Evolutionary conservation across 2,113 vertebrate genomes (phyloP), one percentile per base, ranked within the genome.

Genomic region (Centrocercus urophasianus): DNA sequence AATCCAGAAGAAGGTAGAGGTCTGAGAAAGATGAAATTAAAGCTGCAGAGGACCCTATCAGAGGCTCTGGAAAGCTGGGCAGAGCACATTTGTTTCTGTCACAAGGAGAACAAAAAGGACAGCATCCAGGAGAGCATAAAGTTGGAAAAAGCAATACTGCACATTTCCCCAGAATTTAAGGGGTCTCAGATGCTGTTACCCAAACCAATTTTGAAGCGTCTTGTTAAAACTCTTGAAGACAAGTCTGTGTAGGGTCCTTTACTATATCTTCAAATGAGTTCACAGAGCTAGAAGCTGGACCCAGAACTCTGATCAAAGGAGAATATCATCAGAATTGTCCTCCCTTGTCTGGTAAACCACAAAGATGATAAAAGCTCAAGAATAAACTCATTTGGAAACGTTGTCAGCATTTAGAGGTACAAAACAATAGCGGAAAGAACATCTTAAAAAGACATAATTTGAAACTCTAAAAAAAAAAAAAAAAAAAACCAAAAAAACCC

Each of bases 351-450:
- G 14, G 4, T 38, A 70, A 13, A 32, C 14, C 11, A 72, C 16
- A 24, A 85, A 54, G 24, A 0, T 38, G 32, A 76, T 22, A 85
- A 56, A 3, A 64, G 11, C 21, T 69, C n/a, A 54, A 65, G 56
- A 87, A 79, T 4, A 56, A 96, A 85, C 8, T 43, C 22, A 88
- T 72, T 19, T 52, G 28, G 74, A 94, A 84, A 92, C 5, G 20
- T 17, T 73, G 14, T 13, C 64, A 88, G 70, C 34, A 82, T 81
- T 79, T 45, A 63, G 14, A 82, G 11, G 34, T 57, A 93, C 10
- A 18, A 72, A 86, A 77, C 20, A 61, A 4, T 21, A 85, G 48
- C 13, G 52, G n/a, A 75, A 93, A 93, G 18, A 88, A 56, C 36
- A 78, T 67, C 27, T 78, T 40, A 56, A 12, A 92, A 77, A 4